A percentile compares a stretch with the other conserved stretches of the same genome.
These are phyloP conservation scores for Pseudorectes ferrugineus DNA, from an alignment of 2,113 vertebrate species.

Conservation along the genomic window DNA sequence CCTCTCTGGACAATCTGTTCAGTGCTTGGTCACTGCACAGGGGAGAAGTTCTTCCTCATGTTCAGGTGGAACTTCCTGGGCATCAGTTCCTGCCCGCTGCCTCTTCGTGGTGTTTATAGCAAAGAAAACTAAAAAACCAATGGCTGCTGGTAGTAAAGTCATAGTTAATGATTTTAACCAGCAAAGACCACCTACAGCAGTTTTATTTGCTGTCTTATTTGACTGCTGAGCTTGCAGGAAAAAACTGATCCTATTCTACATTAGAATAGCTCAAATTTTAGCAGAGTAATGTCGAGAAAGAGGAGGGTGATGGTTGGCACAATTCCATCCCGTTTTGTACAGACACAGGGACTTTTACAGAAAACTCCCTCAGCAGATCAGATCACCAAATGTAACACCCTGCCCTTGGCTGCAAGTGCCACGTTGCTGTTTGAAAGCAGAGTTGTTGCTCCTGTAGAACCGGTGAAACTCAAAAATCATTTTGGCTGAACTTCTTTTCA, in stretches of 20 bases:
- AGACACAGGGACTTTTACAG: not conserved
- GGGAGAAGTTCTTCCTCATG: not conserved
- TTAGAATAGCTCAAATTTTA: not conserved
- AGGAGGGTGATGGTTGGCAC: not conserved
- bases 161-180: not conserved
- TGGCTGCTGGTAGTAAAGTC: not conserved
- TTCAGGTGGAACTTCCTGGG: not conserved
- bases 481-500: not conserved
- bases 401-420: not conserved
- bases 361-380: not conserved
- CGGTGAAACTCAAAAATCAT: not conserved
- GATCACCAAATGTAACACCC: fast-evolving
- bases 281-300: fast-evolving
- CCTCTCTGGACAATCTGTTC: not conserved
- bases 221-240: not conserved
- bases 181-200: not conserved
- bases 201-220: not conserved
- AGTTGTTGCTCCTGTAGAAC: not conserved
- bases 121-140: not conserved
- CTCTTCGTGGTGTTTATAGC: too few relatives aligned
- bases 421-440: not conserved
- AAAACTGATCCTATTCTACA: not conserved
- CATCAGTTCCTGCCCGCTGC: not conserved
- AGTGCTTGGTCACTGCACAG: not conserved
- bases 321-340: fast-evolving